These are phyloP conservation scores for Verasper variegatus DNA, from an alignment of 2,113 vertebrate genomes.

Conservation along the genomic window DNA sequence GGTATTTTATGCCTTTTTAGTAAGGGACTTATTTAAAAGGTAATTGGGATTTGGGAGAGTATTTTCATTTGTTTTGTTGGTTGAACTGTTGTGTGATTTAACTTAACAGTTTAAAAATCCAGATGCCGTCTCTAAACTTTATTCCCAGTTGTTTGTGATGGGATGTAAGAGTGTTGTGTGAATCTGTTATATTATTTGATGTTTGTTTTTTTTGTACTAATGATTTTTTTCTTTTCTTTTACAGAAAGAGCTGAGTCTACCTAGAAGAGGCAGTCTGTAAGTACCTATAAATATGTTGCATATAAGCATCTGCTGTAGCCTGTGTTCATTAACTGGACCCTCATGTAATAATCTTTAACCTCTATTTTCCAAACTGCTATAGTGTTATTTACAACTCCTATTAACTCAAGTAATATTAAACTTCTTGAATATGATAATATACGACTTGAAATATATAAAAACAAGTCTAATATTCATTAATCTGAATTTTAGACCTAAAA, in stretches of 20 bases:
- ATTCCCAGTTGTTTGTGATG: not conserved
- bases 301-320: not conserved
- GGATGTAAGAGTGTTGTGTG: not conserved
- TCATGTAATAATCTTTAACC: not conserved
- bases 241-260: conserved; percentile 98
- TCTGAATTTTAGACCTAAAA: too few relatives aligned
- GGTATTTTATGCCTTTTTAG: not conserved
- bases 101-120: conserved; percentile 13
- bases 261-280: conserved; percentile 98
- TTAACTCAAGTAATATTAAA: not conserved
- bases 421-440: too few relatives aligned
- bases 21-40: not conserved
- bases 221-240: conserved; percentile 72
- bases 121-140: conserved; percentile 20
- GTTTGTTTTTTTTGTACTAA: not conserved
- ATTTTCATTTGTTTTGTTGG: not conserved
- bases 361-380: not conserved
- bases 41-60: not conserved
- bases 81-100: not conserved
- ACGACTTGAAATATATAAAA: too few relatives aligned
- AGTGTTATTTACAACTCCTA: not conserved
- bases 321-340: not conserved
- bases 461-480: too few relatives aligned
- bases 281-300: conserved; percentile 75
- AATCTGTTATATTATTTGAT: too few relatives aligned